These are phyloP conservation scores for Lophochroa leadbeateri DNA, from an alignment of 2,113 vertebrate genomes.

Conservation along the genomic window DNA sequence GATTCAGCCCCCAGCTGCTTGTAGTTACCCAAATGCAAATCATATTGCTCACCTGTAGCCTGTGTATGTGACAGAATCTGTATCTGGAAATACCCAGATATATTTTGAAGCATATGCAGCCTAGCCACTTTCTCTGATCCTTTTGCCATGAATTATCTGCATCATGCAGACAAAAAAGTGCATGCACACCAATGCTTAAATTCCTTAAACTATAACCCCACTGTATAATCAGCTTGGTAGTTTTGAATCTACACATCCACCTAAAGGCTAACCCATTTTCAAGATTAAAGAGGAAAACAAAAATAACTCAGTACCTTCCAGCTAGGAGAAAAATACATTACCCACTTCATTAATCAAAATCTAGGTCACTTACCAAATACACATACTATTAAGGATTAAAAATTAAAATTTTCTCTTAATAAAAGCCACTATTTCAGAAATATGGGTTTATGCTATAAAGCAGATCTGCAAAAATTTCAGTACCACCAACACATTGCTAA, in stretches of 20 bases:
- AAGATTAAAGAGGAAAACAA: constrained; percentile 41
- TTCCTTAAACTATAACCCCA: background rate
- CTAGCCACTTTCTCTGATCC: background rate
- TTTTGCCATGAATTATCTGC: background rate
- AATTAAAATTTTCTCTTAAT: background rate
- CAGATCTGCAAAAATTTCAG: background rate
- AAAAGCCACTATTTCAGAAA: background rate
- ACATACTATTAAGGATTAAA: background rate
- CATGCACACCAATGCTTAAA: background rate
- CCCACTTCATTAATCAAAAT: constrained; percentile 57
- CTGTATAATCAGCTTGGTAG: background rate
- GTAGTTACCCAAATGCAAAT: background rate
- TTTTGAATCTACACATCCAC: background rate
- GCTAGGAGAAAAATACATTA: background rate
- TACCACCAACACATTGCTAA: background rate
- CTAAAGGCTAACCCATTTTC: background rate
- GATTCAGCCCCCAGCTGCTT: background rate
- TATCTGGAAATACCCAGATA: background rate
- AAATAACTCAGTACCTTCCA: constrained; percentile 31
- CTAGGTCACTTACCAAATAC: background rate
- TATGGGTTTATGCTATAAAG: background rate
- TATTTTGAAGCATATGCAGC: background rate
- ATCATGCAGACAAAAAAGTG: background rate
- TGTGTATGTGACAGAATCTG: background rate
- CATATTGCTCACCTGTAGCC: background rate